These are phyloP conservation scores for Rallus limicola DNA, from an alignment of 2,113 vertebrate species.

Conservation along the genomic window DNA sequence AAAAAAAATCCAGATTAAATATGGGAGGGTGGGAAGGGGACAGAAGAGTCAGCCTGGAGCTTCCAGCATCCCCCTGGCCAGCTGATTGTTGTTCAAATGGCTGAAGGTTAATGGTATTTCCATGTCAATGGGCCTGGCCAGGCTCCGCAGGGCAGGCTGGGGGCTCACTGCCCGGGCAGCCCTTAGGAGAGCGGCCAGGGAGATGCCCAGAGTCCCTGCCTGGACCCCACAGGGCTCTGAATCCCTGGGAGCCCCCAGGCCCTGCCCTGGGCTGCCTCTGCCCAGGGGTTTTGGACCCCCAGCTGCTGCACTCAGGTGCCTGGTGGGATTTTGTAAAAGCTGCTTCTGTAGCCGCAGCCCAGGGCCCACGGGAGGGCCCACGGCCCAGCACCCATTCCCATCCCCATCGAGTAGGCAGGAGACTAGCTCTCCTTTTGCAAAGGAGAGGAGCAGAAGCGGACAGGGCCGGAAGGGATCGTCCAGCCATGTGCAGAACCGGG, in stretches of 20 bases:
- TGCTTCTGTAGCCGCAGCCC: background rate
- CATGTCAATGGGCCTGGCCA: slow-evolving; percentile 24
- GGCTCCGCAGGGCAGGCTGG: background rate
- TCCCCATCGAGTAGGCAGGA: background rate
- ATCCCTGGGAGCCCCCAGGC: background rate
- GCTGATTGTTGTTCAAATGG: slow-evolving; percentile 30
- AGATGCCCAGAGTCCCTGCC: background rate
- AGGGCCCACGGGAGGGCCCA: rapidly evolving
- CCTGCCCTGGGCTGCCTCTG: background rate
- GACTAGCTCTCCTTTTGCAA: background rate
- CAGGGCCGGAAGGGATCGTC: background rate
- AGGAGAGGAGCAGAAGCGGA: background rate
- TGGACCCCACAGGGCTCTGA: background rate
- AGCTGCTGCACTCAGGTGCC: background rate
- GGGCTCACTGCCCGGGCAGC: background rate
- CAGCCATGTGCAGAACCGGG: rapidly evolving
- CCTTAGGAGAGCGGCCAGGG: background rate
- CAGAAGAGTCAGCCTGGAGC: background rate
- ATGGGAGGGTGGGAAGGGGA: background rate
- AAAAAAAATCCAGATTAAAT: background rate
- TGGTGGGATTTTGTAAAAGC: background rate
- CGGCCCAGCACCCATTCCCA: rapidly evolving
- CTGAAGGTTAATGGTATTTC: background rate
- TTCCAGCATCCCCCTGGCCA: background rate
- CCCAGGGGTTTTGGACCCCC: background rate